Evolutionary conservation across 2,888 invertebrate species (phyloP), one percentile per base, ranked within the genome.

Genomic region (Rhagophthalmus giganteus): DNA sequence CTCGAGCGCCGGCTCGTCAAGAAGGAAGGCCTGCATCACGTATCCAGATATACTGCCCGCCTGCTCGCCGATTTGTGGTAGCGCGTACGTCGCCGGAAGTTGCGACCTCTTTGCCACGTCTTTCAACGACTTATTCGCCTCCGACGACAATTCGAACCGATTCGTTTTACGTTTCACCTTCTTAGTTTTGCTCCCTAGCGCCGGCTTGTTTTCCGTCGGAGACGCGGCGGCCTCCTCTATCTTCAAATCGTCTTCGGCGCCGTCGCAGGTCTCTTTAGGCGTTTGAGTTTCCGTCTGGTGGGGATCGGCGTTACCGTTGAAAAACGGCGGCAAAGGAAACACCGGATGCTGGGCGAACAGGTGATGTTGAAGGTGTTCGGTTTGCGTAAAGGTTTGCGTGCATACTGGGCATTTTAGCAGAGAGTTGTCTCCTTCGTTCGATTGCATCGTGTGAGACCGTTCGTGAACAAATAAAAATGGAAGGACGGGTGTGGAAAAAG

Each of bases 381-480:
- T 75, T 59, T 81, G 81, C 9, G 75, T 70, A 61, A 82, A 81
- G 14, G 70, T 74, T 65, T 83, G 81, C 31, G 78, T 77, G 70
- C 83, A 85, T 57, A 81, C 78, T 30, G 81, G 83, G 70, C 82
- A 85, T 63, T 80, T 82, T 55, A 75, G 71, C 30, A 48, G 39
- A 26, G 45, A 10, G 9, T 35, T 42, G 60, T 47, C 66, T 15
- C 66, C 70, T 46, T 62, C 67, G 54, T 52, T 67, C 56, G 62
- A 52, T 15, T 67, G 71, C 47, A 68, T 54, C 10, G 69, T 61
- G 57, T 94, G 94, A 28, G 91, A 89, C 63, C 91, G 85, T 73
- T 95, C 94, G 76, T 95, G 95, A 38, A 94, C 89, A 74, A 92
- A 93, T 61, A 95, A 79, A 67, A 94, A 90, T 42, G 94, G 93